phyloP scores from a whole-genome alignment of 2,113 vertebrate species.

The Scalopus aquaticus region DNA sequence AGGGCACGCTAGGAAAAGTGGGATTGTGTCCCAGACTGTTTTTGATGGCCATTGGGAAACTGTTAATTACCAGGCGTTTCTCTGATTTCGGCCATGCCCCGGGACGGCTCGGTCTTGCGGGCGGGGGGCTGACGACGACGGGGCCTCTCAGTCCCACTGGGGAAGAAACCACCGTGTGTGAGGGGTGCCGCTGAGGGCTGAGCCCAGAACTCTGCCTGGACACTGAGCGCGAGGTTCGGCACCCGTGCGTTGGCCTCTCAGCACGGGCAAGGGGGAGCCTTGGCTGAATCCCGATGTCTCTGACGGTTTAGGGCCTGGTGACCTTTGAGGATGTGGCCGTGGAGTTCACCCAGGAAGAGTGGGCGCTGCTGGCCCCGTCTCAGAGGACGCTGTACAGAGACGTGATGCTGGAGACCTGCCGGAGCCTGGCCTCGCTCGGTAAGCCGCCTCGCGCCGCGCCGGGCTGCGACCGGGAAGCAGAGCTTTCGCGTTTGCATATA shows the following conservation, averaged over 20 bases:
- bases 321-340: constrained; percentile 69
- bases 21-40: neutral
- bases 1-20: neutral
- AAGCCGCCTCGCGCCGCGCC: neutral
- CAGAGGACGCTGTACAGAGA: constrained; percentile 67
- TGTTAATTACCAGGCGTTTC: neutral
- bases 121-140: too few species aligned
- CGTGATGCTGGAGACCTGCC: constrained; percentile 68
- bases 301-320: constrained; percentile 58
- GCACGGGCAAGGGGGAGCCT: neutral
- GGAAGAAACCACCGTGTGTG: neutral
- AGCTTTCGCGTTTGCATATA: accelerated
- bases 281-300: neutral
- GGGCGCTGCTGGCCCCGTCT: constrained; percentile 54
- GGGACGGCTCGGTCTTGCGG: too few species aligned
- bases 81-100: neutral
- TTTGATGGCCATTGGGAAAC: neutral
- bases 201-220: neutral
- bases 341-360: constrained; percentile 72
- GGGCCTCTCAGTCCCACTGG: neutral
- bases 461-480: accelerated
- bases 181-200: neutral
- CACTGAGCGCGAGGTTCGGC: neutral
- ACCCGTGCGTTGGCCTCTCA: neutral
- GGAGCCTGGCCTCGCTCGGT: constrained; percentile 64